Conservation (phyloP, 2,797 vertebrate species). For the Artibeus lituratus region DNA sequence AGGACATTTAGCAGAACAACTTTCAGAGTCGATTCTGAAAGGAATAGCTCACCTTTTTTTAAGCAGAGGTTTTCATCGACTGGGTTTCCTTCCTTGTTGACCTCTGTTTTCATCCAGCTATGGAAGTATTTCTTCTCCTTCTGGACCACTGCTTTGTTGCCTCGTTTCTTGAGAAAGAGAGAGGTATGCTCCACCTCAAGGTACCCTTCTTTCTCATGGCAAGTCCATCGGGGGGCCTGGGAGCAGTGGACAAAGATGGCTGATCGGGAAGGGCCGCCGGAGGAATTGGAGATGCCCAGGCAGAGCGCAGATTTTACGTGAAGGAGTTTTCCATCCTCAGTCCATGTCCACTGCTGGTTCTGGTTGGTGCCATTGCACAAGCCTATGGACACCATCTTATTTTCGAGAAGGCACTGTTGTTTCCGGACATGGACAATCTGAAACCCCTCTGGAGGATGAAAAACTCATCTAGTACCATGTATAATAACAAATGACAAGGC, state of each 20-base stretch:
- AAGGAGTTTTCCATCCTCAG: slow-evolving; percentile 80
- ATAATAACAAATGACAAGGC: neutral
- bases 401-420: slow-evolving; percentile 84
- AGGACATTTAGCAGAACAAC: slow-evolving; percentile 47
- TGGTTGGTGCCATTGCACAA: slow-evolving; percentile 82
- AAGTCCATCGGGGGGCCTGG: slow-evolving; percentile 87
- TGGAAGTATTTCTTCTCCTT: slow-evolving; percentile 83
- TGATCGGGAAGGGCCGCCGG: slow-evolving; percentile 78
- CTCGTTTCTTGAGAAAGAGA: slow-evolving; percentile 89
- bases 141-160: slow-evolving; percentile 82
- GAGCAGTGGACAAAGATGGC: slow-evolving; percentile 78
- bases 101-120: slow-evolving; percentile 86
- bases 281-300: slow-evolving; percentile 78
- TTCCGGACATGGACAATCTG: slow-evolving; percentile 85
- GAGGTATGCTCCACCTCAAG: slow-evolving; percentile 84
- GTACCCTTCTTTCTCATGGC: slow-evolving; percentile 80
- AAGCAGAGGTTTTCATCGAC: slow-evolving; percentile 83
- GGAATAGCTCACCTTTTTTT: slow-evolving; percentile 84
- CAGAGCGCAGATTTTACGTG: slow-evolving; percentile 84
- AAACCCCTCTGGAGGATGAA: slow-evolving; percentile 87
- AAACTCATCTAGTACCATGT: slow-evolving; percentile 60
- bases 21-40: slow-evolving; percentile 54
- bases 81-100: slow-evolving; percentile 77
- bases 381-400: slow-evolving; percentile 77
- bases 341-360: slow-evolving; percentile 90